These are phyloP conservation scores for Clarias fuscus DNA, from an alignment of 2,797 vertebrate species.

Conservation along the genomic window DNA sequence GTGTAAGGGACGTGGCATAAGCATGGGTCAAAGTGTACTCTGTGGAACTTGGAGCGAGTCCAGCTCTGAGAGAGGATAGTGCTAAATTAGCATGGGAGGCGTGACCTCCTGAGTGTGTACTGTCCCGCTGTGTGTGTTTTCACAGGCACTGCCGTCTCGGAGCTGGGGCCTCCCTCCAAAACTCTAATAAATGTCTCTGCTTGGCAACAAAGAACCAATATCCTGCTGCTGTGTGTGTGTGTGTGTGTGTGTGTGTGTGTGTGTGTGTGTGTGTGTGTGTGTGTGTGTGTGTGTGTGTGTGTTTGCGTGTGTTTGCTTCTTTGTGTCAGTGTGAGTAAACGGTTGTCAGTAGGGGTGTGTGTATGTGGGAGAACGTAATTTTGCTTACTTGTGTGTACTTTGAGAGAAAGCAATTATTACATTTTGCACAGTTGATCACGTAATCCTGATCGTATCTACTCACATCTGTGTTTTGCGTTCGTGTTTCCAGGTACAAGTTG, in stretches of 20 bases:
- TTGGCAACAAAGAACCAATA: slow-evolving; percentile 60
- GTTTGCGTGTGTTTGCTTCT: slow-evolving; percentile 15
- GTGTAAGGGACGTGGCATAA: not conserved
- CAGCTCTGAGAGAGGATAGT: slow-evolving; percentile 36
- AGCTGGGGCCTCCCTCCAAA: slow-evolving; percentile 47
- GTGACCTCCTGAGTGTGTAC: slow-evolving; percentile 50
- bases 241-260: slow-evolving; percentile 27
- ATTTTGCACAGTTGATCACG: slow-evolving; percentile 45
- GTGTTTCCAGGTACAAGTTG: not conserved
- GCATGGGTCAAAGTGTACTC: slow-evolving; percentile 18
- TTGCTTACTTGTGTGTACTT: slow-evolving; percentile 33
- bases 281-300: slow-evolving; percentile 7
- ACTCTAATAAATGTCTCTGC: slow-evolving; percentile 63
- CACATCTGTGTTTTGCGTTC: not conserved
- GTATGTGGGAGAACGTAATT: slow-evolving; percentile 28
- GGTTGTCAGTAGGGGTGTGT: slow-evolving; percentile 24
- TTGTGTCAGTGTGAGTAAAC: slow-evolving; percentile 15
- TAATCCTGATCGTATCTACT: not conserved
- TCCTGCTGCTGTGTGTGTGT: slow-evolving; percentile 55
- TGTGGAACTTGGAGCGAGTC: slow-evolving; percentile 19
- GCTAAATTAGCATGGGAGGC: slow-evolving; percentile 57
- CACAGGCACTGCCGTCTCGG: slow-evolving; percentile 47
- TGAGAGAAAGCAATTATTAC: slow-evolving; percentile 31
- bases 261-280: not conserved
- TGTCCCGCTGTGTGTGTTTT: slow-evolving; percentile 52